Percentiles rank a stretch among this genome's conserved stretches.
Evolutionary conservation across 2,797 vertebrate species (phyloP).

Genomic region (Rhinella marina): DNA sequence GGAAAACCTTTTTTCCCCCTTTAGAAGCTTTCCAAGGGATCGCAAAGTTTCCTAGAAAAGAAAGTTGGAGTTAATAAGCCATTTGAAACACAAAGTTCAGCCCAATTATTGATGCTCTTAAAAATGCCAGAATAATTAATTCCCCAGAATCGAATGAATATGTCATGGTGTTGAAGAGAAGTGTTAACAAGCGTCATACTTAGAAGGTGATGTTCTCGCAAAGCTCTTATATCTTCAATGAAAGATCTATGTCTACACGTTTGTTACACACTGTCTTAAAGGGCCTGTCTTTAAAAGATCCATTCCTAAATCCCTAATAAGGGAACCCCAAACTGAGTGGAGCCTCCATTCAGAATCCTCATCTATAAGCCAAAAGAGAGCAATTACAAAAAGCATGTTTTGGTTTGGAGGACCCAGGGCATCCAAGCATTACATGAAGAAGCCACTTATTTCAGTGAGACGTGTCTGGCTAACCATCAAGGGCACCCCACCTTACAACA

Average conservation of each 20-base stretch:
- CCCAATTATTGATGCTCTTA: constrained; percentile 19
- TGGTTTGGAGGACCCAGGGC: too few species aligned
- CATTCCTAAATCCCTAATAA: too few species aligned
- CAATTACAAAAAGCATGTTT: too few species aligned
- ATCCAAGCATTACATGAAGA: too few species aligned
- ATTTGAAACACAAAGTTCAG: constrained; percentile 24
- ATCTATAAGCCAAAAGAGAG: too few species aligned
- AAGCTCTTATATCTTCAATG: neutral
- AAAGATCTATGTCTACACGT: neutral
- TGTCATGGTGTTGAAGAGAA: neutral
- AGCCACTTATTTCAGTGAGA: too few species aligned
- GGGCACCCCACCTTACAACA: too few species aligned
- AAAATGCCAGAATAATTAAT: constrained; percentile 38
- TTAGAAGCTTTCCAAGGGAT: neutral
- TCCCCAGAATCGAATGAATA: neutral
- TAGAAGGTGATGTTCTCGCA: neutral
- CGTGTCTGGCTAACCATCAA: too few species aligned
- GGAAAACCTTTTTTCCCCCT: neutral
- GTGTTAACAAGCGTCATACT: neutral
- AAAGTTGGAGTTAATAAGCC: neutral
- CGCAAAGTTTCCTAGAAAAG: neutral
- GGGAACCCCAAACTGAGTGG: too few species aligned
- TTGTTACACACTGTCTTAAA: too few species aligned
- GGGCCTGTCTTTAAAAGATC: too few species aligned
- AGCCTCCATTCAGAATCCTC: too few species aligned